Evolutionary conservation across 1,140 invertebrate species (phyloP), one percentile per base, ranked within the genome.

Genomic region (Ladona fulva): DNA sequence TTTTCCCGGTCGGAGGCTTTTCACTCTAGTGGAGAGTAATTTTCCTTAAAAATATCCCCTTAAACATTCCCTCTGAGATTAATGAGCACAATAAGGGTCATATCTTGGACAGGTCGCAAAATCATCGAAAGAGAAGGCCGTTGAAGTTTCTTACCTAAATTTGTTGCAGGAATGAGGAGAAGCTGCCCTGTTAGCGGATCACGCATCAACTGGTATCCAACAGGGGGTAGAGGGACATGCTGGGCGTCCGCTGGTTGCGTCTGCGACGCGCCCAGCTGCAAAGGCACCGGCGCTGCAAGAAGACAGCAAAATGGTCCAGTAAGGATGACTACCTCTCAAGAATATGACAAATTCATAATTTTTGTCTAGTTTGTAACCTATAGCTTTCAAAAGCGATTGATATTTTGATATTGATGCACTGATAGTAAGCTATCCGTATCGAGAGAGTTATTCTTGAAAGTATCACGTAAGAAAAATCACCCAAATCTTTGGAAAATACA

Each of bases 121-220:
- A 22, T 1, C 1, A 24, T 75, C 1, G 19, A 16, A 75, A 44
- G 14, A 77, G 22, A 16, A 77, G 3, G 7, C n/a, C 16, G 12
- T 44, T n/a, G 74, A 78, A 25, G 14, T 77, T 74, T 84, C 84
- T 85, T 86, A 90, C 89, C 89, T 84, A 90, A 84, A 84, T 87
- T 86, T 80, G 91, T 88, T 14, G 90, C 86, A 74, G 94, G 93
- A 78, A 95, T 88, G 74, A 95, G 88, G 74, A 95, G 88, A 52
- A 95, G 87, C 79, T 94, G 92, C 52, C 93, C 93, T 24, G 91
- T 92, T 19, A 92, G 88, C 25, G 93, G 92, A 85, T 96, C 94
- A 75, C 94, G 88, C 74, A 93, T 92, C 80, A 95, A 87, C 84
- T 95, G 93, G 85, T 93, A 91, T 77, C 92, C 91, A 78, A 91